Percentiles rank a stretch among this genome's conserved stretches.
These are phyloP conservation scores for Temnothorax rugatulus DNA, from an alignment of 2,888 invertebrate genomes.

Conservation along the genomic window DNA sequence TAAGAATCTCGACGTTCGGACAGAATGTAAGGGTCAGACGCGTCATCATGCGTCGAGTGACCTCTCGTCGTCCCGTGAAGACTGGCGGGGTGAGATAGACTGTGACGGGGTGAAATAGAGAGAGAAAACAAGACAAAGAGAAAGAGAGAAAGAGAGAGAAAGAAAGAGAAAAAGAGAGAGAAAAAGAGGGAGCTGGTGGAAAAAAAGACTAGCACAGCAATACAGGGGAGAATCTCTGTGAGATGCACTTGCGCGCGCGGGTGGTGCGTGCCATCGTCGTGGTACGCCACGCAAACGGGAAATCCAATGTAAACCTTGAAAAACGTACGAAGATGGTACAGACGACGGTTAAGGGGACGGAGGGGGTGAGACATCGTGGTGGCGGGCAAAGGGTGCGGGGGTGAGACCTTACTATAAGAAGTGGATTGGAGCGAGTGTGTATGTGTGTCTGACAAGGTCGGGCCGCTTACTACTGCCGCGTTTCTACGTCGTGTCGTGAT, in stretches of 20 bases:
- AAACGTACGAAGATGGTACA: constrained; percentile 57
- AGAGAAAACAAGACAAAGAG: neutral
- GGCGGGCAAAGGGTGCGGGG: constrained; percentile 12
- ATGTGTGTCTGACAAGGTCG: constrained; percentile 51
- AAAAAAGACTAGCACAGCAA: constrained; percentile 42
- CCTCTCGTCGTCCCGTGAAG: constrained; percentile 23
- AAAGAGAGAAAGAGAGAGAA: constrained; percentile 7
- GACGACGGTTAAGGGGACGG: constrained; percentile 29
- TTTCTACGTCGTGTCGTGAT: constrained; percentile 22
- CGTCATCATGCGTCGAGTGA: constrained; percentile 32
- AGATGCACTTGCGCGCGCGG: constrained; percentile 45
- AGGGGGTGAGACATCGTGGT: neutral
- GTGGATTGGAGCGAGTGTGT: constrained; percentile 81
- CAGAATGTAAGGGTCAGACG: constrained; percentile 7
- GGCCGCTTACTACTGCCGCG: constrained; percentile 43
- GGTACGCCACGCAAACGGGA: constrained; percentile 66
- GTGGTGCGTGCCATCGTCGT: constrained; percentile 43
- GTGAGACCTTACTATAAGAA: constrained; percentile 85
- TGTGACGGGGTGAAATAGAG: constrained; percentile 37
- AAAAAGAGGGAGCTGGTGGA: constrained; percentile 24
- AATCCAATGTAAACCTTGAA: constrained; percentile 85
- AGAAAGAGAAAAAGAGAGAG: neutral
- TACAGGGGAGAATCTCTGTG: constrained; percentile 46
- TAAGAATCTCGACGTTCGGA: neutral
- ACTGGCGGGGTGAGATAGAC: neutral